A percentile compares a stretch with the other conserved stretches of the same genome.
These are phyloP conservation scores for Lithobates pipiens DNA, from an alignment of 2,797 vertebrate genomes.

Conservation along the genomic window DNA sequence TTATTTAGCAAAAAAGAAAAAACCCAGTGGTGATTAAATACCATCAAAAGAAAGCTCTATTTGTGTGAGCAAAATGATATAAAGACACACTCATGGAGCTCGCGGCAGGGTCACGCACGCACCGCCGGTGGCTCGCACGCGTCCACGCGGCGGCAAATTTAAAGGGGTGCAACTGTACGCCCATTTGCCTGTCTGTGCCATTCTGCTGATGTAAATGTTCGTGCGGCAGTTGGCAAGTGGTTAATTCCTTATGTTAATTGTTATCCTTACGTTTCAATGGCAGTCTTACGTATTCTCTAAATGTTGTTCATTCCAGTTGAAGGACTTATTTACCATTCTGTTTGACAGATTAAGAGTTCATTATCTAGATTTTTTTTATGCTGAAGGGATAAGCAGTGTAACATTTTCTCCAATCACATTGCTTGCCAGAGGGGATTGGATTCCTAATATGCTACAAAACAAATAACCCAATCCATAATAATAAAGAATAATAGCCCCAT, in stretches of 20 bases:
- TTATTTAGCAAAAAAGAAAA: too few relatives aligned
- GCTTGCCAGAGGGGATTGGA: conserved; percentile 27
- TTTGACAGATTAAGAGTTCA: conserved; percentile 53
- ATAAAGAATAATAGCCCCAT: conserved; percentile 8
- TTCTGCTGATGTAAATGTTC: too few relatives aligned
- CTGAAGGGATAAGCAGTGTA: conserved; percentile 35
- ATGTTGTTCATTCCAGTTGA: conserved; percentile 30
- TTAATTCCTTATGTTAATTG: conserved; percentile 49
- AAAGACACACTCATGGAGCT: too few relatives aligned
- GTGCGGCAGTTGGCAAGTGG: too few relatives aligned
- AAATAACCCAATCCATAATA: conserved; percentile 16
- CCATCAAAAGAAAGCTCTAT: too few relatives aligned
- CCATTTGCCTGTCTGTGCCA: too few relatives aligned
- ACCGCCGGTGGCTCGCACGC: too few relatives aligned
- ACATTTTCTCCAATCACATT: conserved; percentile 30
- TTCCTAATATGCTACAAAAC: background rate
- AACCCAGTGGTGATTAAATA: too few relatives aligned
- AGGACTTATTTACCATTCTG: conserved; percentile 41
- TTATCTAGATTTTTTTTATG: conserved; percentile 47
- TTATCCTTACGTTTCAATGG: conserved; percentile 14
- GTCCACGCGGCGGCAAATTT: too few relatives aligned
- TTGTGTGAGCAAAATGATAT: too few relatives aligned
- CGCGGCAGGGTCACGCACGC: too few relatives aligned
- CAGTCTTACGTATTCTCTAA: conserved; percentile 18
- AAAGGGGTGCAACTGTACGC: too few relatives aligned